These are phyloP conservation scores for Platanista minor DNA, from an alignment of 2,113 vertebrate genomes.

Conservation along the genomic window DNA sequence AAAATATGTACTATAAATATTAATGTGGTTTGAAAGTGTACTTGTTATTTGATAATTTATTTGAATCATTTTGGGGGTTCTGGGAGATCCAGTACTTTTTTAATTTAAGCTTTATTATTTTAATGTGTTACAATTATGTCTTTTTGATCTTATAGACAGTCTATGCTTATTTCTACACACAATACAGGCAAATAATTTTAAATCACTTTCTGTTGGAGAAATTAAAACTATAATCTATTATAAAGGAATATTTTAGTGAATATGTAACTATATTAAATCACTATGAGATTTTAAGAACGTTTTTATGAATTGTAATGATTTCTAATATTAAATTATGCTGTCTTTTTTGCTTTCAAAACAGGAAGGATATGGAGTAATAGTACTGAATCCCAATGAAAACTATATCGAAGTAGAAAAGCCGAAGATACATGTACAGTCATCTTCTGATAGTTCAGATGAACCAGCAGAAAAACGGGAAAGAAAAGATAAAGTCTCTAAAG, in stretches of 20 bases:
- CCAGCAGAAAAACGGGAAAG: conserved; percentile 96
- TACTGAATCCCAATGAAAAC: conserved; percentile 99
- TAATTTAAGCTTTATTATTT: conserved; percentile 25
- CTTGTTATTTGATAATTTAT: conserved; percentile 36
- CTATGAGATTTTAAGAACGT: conserved; percentile 50
- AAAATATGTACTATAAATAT: conserved; percentile 16
- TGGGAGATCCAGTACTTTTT: background rate
- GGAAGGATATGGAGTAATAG: conserved; percentile 96
- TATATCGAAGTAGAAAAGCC: conserved; percentile 95
- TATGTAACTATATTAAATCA: conserved; percentile 56
- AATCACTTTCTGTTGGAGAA: conserved; percentile 1
- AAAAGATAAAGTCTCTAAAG: conserved; percentile 89
- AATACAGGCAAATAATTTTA: conserved; percentile 33
- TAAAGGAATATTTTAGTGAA: conserved; percentile 18
- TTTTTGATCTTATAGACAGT: background rate
- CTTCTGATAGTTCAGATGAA: conserved; percentile 90
- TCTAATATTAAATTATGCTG: conserved; percentile 71
- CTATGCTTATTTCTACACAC: conserved; percentile 29
- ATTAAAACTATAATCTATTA: conserved; percentile 28
- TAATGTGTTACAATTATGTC: background rate
- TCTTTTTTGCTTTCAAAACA: conserved; percentile 77
- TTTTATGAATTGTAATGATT: conserved; percentile 64
- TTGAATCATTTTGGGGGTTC: background rate
- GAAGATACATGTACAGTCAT: conserved; percentile 79
- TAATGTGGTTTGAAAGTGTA: conserved; percentile 13